Conservation (phyloP, 2,888 invertebrate species). For the Lydus trimaculatus region DNA sequence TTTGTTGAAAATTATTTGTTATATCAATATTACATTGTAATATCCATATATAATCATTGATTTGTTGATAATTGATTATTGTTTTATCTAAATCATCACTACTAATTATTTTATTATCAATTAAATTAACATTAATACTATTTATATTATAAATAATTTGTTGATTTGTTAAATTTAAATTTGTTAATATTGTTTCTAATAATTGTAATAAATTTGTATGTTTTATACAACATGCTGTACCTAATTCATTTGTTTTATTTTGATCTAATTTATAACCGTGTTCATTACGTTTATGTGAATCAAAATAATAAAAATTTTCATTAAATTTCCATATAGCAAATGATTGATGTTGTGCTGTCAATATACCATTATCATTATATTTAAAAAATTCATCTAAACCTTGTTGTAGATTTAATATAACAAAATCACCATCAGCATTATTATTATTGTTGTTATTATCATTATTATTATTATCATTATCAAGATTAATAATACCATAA, state of each 20-base stretch:
- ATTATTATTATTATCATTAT: constrained; percentile 21
- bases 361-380: constrained; percentile 60
- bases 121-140: constrained; percentile 45
- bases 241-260: constrained; percentile 32
- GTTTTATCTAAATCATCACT: neutral
- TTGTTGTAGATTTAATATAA: constrained; percentile 15
- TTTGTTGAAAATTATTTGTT: too few species aligned
- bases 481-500: constrained; percentile 49
- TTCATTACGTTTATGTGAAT: constrained; percentile 68
- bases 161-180: constrained; percentile 46
- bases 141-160: constrained; percentile 54
- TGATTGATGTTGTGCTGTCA: constrained; percentile 66
- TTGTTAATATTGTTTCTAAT: constrained; percentile 53
- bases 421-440: neutral
- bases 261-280: constrained; percentile 56
- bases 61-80: neutral
- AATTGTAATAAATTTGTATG: constrained; percentile 53
- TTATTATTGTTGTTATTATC: constrained; percentile 35
- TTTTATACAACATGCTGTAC: constrained; percentile 59
- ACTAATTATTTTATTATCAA: constrained; percentile 25
- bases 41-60: neutral
- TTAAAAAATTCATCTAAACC: constrained; percentile 50
- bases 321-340: constrained; percentile 65
- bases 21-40: neutral
- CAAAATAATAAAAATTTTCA: constrained; percentile 64